A percentile compares a stretch with the other conserved stretches of the same genome.
phyloP scores from a whole-genome alignment of 2,888 invertebrate species.

The Diadromus collaris region DNA sequence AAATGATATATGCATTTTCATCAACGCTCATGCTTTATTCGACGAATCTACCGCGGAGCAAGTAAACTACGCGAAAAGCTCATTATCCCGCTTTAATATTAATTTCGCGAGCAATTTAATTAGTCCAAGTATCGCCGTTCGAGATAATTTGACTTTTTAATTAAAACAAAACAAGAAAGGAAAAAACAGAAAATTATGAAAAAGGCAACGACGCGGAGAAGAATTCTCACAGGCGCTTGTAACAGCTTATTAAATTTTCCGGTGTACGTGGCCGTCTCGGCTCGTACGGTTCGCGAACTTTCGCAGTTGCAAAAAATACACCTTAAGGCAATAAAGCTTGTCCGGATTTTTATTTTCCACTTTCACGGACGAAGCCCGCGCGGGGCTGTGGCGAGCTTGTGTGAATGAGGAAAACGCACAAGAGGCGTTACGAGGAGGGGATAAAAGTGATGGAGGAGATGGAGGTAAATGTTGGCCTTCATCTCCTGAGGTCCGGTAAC shows the following conservation, averaged over 20 bases:
- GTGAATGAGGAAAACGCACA: conserved; percentile 5
- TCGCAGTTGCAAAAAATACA: neutral
- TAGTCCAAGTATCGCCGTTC: neutral
- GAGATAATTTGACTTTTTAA: conserved; percentile 13
- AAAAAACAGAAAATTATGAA: neutral
- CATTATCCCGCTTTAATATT: neutral
- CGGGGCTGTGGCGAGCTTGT: neutral
- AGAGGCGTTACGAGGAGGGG: neutral
- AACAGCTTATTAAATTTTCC: conserved; percentile 13
- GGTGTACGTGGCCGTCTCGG: neutral
- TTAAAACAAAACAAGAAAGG: neutral
- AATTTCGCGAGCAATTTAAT: conserved; percentile 6
- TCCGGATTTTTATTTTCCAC: conserved; percentile 6
- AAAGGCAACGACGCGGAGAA: conserved; percentile 3
- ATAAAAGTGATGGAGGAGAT: conserved; percentile 8
- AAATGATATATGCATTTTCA: neutral
- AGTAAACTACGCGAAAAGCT: neutral
- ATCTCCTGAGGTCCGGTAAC: conserved; percentile 1
- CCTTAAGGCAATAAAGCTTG: conserved; percentile 1
- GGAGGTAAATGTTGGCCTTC: conserved; percentile 3
- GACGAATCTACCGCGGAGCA: neutral
- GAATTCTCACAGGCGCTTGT: conserved; percentile 9
- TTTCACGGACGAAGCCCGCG: neutral
- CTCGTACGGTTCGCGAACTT: neutral
- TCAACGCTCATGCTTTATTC: neutral